These are phyloP conservation scores for Saccopteryx leptura DNA, from an alignment of 2,113 vertebrate species.

Conservation along the genomic window DNA sequence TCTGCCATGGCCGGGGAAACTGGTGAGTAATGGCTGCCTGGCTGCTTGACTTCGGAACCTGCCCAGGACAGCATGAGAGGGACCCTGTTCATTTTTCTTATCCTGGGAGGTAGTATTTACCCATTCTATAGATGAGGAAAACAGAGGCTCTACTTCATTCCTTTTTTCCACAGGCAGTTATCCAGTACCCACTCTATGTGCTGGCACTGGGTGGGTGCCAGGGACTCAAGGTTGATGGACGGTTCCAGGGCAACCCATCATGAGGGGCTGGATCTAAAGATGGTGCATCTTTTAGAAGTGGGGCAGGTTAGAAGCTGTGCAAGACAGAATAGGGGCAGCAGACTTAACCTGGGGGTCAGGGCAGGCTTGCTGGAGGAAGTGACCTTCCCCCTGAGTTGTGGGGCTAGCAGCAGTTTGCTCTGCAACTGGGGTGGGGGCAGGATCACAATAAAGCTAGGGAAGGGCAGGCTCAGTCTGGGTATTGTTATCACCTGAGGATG, in stretches of 20 bases:
- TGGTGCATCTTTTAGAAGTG: background rate
- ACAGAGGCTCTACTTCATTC: background rate
- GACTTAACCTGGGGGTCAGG: background rate
- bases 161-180: background rate
- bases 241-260: background rate
- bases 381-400: background rate
- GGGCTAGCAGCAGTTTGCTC: background rate
- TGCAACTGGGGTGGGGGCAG: background rate
- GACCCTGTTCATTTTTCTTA: background rate
- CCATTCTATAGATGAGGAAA: constrained; percentile 10
- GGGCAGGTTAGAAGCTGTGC: background rate
- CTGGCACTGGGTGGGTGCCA: background rate
- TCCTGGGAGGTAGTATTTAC: background rate
- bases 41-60: background rate
- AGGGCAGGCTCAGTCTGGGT: background rate
- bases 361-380: background rate
- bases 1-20: background rate
- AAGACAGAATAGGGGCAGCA: background rate
- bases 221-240: background rate
- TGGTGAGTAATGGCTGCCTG: background rate
- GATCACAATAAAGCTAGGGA: background rate
- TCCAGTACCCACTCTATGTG: background rate
- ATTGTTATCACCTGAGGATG: background rate
- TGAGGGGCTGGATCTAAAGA: background rate
- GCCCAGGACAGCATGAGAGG: background rate